These are phyloP conservation scores for Neoaliturus tenellus DNA, from an alignment of 2,888 invertebrate species.

Conservation along the genomic window DNA sequence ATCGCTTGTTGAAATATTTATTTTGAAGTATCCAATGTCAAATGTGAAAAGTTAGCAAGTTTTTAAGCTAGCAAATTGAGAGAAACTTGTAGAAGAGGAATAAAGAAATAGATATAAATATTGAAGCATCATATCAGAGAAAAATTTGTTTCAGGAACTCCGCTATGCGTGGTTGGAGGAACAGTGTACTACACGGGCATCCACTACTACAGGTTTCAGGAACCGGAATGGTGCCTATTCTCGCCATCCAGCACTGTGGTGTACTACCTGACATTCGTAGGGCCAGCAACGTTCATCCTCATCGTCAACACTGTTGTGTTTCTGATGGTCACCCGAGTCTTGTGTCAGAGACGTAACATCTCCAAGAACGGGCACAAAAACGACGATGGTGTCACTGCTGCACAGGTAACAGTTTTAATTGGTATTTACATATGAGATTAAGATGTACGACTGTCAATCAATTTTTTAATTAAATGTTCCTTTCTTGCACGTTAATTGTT, in stretches of 20 bases:
- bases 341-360: conserved; percentile 45
- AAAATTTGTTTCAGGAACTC: conserved; percentile 50
- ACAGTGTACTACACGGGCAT: conserved; percentile 49
- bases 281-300: conserved; percentile 54
- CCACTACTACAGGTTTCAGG: conserved; percentile 49
- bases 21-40: too few species aligned
- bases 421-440: too few species aligned
- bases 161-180: conserved; percentile 55
- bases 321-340: conserved; percentile 49
- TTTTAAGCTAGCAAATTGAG: too few species aligned
- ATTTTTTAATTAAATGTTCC: too few species aligned
- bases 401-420: conserved; percentile 44
- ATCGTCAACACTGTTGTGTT: conserved; percentile 53
- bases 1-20: too few species aligned
- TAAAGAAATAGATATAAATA: too few species aligned
- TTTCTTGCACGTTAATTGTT: too few species aligned
- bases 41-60: too few species aligned
- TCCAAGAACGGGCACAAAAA: conserved; percentile 47
- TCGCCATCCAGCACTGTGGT: conserved; percentile 38
- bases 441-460: too few species aligned
- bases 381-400: conserved; percentile 48
- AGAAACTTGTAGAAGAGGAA: too few species aligned
- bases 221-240: conserved; percentile 54
- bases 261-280: conserved; percentile 53
- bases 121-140: too few species aligned